phyloP scores from a whole-genome alignment of 2,888 invertebrate species.

The Sinotaia quadrata region DNA sequence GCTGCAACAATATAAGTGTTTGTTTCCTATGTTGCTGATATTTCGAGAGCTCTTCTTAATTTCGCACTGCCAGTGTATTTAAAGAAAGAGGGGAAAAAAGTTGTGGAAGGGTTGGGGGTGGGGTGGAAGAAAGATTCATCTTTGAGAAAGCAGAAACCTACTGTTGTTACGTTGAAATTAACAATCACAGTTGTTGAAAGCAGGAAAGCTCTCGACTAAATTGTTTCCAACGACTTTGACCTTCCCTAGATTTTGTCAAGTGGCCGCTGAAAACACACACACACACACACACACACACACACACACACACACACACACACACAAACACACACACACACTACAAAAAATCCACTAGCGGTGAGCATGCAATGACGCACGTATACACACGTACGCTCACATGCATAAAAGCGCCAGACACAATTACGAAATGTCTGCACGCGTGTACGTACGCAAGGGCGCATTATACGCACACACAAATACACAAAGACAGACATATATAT shows the following conservation, averaged over 20 bases:
- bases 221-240: slow-evolving; percentile 37
- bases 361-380: no score
- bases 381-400: no score
- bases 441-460: no score
- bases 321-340: background rate
- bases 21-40: no score
- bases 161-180: slow-evolving; percentile 25
- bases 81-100: no score
- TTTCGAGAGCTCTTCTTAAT: no score
- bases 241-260: slow-evolving; percentile 16
- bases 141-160: background rate
- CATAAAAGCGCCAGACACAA: no score
- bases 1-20: no score
- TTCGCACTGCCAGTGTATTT: no score
- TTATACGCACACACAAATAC: slow-evolving; percentile 1
- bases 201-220: slow-evolving; percentile 32
- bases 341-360: background rate
- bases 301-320: slow-evolving; percentile 6
- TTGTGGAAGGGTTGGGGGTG: background rate
- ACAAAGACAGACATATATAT: background rate
- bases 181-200: slow-evolving; percentile 32
- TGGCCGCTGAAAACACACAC: background rate
- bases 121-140: background rate
- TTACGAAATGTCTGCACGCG: no score
- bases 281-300: slow-evolving; percentile 8